Base-by-base conservation (phyloP, 2,888 invertebrate genomes). In the Heliconius charithonia region DNA sequence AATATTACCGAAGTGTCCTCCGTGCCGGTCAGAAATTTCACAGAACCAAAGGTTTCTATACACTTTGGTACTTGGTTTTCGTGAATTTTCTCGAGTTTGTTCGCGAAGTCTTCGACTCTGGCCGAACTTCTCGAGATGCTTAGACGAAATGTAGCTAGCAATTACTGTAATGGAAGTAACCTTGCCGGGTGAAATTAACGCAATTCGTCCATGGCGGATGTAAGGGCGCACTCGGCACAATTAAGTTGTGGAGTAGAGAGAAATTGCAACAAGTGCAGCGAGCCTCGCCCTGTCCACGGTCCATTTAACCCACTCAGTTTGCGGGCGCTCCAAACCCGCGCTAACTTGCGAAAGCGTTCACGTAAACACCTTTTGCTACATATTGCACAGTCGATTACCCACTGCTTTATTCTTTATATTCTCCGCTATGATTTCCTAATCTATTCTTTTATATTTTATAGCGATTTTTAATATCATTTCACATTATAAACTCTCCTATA, bases 161-260 rank as follows among this genome's bases (percentile, higher is more conserved):
- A 95, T 95, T 94, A 95, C 89, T 90, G 91, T 94, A 95, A 95
- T 95, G 93, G 93, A 93, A 89, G 91, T 89, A 92, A 92, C 93
- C 92, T 91, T 89, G 87, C 87, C 83, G 84, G 86, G 88, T 85
- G 86, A 90, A 93, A 93, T 93, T 93, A 92, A 91, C 90, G 92
- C 89, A 85, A 90, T 93, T 90, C 91, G 89, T 90, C 91, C 92
- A 91, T 92, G 91, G 89, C 87, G 86, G 89, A 88, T 87, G 88
- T 91, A 88, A 90, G 89, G 88, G 90, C 87, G 91, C 87, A 92
- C 91, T 93, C 87, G 88, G 88, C 85, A 91, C 92, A 91, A 92
- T 93, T 91, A 92, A 92, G 90, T 91, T 89, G 89, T 87, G 85
- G 89, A 91, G 90, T 90, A 85, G 88, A 90, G 90, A 89, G 91